Conservation (phyloP, 2,888 invertebrate species). For the Psylliodes chrysocephalus region DNA sequence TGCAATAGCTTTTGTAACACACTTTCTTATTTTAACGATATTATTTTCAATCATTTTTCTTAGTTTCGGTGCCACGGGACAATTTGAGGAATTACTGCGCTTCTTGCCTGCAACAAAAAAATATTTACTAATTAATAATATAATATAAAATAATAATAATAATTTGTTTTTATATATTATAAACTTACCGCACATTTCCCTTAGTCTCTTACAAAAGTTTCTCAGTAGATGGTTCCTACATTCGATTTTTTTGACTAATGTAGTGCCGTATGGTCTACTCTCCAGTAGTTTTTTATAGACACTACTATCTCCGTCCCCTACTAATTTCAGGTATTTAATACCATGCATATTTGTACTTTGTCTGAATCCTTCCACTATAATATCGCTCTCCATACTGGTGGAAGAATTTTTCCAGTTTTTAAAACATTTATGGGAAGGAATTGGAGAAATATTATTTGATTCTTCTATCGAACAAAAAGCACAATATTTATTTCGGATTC, state of each 20-base stretch:
- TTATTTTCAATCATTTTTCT: neutral
- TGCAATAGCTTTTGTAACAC: neutral
- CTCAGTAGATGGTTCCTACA: neutral
- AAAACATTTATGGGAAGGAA: slow-evolving; percentile 36
- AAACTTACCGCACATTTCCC: neutral
- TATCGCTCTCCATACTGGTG: slow-evolving; percentile 44
- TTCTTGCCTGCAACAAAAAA: neutral
- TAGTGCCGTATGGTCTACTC: slow-evolving; percentile 44
- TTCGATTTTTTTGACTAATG: slow-evolving; percentile 1
- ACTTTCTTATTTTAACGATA: neutral
- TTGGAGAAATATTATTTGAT: too few species aligned
- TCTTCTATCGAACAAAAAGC: too few species aligned
- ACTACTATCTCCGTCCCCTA: slow-evolving; percentile 44
- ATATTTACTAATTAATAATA: too few species aligned
- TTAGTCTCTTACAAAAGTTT: neutral
- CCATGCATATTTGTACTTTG: slow-evolving; percentile 38
- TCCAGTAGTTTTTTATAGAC: slow-evolving; percentile 28
- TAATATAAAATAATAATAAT: too few species aligned
- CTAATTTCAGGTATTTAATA: slow-evolving; percentile 35
- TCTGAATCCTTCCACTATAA: slow-evolving; percentile 43
- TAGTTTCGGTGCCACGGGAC: neutral
- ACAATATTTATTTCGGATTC: too few species aligned
- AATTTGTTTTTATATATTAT: too few species aligned
- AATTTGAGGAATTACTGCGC: neutral
- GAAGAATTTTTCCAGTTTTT: slow-evolving; percentile 45